Evolutionary conservation across 2,888 invertebrate species (phyloP), one percentile per base, ranked within the genome.

Genomic region (Dorcus parallelipipedus): DNA sequence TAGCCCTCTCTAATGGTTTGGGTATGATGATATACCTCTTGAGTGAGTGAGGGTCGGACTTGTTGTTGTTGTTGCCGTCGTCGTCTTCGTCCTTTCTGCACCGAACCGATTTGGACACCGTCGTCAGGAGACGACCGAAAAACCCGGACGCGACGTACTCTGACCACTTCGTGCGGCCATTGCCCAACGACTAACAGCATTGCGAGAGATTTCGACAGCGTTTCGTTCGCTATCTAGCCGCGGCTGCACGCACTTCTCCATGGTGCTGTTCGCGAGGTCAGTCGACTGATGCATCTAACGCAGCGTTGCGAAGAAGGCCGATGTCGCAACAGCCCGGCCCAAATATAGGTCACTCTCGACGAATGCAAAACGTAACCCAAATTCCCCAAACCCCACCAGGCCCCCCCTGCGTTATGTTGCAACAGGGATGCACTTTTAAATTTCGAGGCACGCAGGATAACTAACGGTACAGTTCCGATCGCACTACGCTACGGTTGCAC

Each of bases 351-450:
- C 69, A 62, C 52, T 52, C 54, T 60, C 62, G 61, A 66, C 64
- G 67, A 67, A 71, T 68, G 71, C 71, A 69, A 68, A 67, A 69
- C 64, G 67, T 69, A 68, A 70, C 71, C 72, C 67, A 68, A 71
- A 71, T 72, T 67, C 59, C 59, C 48, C 59, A n/a, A 3, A 40
- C 54, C 45, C 45, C 33, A 59, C 38, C 52, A 50, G 41, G 49
- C 23, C 7, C 45, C 17, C 9, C 14, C 20, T 45, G 20, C 8
- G 42, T 7, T 9, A 6, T 33, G 26, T 7, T 33, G 26, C 26
- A 33, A 33, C 7, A 7, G 26, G 6, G 26, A 33, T 33, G 26
- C 26, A 33, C 26, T 33, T 33, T 33, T 33, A 33, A 33, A 33
- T 33, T 33, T 33, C 26, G 6, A 33, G 26, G 7, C 26, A 33